Evolutionary conservation across 2,888 invertebrate species (phyloP).

Genomic region (Lymantria monacha): DNA sequence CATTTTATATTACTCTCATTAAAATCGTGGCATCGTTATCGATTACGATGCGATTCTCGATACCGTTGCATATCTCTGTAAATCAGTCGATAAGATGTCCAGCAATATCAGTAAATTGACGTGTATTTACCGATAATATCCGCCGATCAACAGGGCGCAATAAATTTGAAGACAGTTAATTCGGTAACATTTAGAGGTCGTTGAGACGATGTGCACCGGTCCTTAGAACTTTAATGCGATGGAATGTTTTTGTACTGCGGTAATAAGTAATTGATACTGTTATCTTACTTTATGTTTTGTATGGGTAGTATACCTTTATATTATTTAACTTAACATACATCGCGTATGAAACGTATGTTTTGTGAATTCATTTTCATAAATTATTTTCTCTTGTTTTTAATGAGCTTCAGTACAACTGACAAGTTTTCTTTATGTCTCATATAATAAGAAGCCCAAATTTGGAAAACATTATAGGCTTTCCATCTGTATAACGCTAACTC

Average conservation of each 20-base stretch:
- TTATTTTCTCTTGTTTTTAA: too few relatives aligned
- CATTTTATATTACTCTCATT: neutral
- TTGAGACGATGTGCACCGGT: conserved; percentile 35
- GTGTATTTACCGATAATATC: conserved; percentile 60
- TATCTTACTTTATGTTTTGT: neutral
- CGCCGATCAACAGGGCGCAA: conserved; percentile 49
- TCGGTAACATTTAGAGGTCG: conserved; percentile 51
- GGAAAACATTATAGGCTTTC: too few relatives aligned
- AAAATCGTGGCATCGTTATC: neutral
- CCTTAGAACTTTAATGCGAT: conserved; percentile 18
- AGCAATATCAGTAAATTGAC: conserved; percentile 58
- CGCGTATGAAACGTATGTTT: too few relatives aligned
- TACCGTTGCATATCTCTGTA: conserved; percentile 14
- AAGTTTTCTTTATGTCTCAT: too few relatives aligned
- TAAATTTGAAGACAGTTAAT: conserved; percentile 62
- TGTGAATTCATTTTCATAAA: too few relatives aligned
- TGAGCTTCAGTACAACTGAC: too few relatives aligned
- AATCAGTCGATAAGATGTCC: conserved; percentile 28
- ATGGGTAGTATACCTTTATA: too few relatives aligned
- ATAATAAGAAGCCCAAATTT: too few relatives aligned
- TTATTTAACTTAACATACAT: too few relatives aligned
- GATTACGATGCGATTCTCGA: neutral
- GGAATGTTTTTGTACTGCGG: conserved; percentile 2
- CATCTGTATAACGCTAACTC: too few relatives aligned
- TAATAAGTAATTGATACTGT: neutral